These are phyloP conservation scores for Selenia dentaria DNA, from an alignment of 2,888 invertebrate genomes.

Conservation along the genomic window DNA sequence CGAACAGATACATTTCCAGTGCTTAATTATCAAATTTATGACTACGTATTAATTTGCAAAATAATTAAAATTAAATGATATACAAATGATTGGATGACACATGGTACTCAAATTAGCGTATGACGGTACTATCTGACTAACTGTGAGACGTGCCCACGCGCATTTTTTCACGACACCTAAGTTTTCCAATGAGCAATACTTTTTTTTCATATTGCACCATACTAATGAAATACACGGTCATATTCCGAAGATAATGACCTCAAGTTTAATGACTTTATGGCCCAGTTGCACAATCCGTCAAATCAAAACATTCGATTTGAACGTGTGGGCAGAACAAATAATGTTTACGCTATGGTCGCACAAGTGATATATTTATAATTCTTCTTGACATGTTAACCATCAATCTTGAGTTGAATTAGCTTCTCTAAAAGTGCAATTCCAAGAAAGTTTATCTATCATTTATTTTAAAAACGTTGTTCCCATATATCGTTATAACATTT, in stretches of 20 bases:
- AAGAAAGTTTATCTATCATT: too few relatives aligned
- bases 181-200: constrained; percentile 59
- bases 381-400: background rate
- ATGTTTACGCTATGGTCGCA: constrained; percentile 5
- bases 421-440: too few relatives aligned
- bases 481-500: too few relatives aligned
- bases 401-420: too few relatives aligned
- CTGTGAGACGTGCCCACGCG: constrained; percentile 57
- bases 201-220: constrained; percentile 51
- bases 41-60: too few relatives aligned
- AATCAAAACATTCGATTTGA: constrained; percentile 15
- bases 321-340: constrained; percentile 15
- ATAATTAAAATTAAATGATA: too few relatives aligned
- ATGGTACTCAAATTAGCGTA: constrained; percentile 20
- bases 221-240: constrained; percentile 26
- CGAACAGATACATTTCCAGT: too few relatives aligned
- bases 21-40: too few relatives aligned
- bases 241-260: constrained; percentile 39
- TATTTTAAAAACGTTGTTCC: too few relatives aligned
- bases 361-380: constrained; percentile 1
- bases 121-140: constrained; percentile 55
- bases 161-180: constrained; percentile 46
- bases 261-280: constrained; percentile 41
- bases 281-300: constrained; percentile 35
- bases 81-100: constrained; percentile 9